Evolutionary conservation across 1,140 invertebrate species (phyloP).

Genomic region (Papilio helenus): DNA sequence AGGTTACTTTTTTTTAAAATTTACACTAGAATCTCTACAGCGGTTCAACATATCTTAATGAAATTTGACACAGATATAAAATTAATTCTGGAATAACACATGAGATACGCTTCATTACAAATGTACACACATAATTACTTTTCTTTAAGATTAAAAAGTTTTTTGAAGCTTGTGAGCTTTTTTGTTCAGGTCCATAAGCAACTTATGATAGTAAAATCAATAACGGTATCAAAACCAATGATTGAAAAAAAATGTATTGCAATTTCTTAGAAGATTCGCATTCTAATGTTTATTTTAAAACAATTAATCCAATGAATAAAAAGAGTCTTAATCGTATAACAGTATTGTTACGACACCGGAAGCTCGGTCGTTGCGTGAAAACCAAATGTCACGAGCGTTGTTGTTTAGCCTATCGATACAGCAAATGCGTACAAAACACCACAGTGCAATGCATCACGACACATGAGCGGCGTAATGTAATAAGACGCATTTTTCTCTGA

Average conservation of each 20-base stretch:
- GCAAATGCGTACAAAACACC: conserved; percentile 67
- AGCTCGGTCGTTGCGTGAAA: conserved; percentile 30
- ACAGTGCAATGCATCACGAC: conserved; percentile 44
- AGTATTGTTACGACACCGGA: conserved; percentile 4
- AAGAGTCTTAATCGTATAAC: conserved; percentile 2
- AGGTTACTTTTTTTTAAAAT: no score
- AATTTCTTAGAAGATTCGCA: background rate
- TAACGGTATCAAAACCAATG: no score
- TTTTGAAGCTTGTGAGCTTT: no score
- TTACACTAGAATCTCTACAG: no score
- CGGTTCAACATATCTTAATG: no score
- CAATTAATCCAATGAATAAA: conserved; percentile 26
- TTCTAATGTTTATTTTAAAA: conserved; percentile 31
- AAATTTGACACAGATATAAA: no score
- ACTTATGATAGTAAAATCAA: no score
- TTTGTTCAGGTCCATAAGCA: no score
- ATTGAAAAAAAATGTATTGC: background rate
- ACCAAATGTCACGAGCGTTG: conserved; percentile 35
- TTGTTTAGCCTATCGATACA: conserved; percentile 35
- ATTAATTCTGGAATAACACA: no score
- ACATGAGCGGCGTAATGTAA: conserved; percentile 66
- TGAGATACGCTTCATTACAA: no score
- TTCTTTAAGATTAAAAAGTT: no score
- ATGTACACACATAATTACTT: no score
- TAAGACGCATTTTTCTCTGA: conserved; percentile 78